A percentile compares a stretch with the other conserved stretches of the same genome.
Evolutionary conservation across 2,888 invertebrate genomes (phyloP).

Genomic region (Tanytarsus gracilentus): DNA sequence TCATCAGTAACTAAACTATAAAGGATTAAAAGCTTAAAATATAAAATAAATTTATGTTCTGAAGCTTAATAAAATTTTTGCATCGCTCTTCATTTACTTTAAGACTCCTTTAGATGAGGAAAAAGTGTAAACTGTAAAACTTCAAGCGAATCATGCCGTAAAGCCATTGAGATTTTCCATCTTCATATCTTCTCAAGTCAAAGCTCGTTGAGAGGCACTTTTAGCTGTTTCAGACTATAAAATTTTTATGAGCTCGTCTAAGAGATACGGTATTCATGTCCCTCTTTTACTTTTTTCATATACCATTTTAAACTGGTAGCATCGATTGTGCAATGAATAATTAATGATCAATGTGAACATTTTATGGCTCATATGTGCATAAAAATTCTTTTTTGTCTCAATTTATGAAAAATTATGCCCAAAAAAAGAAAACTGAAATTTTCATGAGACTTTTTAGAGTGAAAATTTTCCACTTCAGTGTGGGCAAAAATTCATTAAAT

Average conservation of each 20-base stretch:
- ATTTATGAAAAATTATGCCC: neutral
- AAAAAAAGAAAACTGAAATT: neutral
- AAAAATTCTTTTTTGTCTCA: neutral
- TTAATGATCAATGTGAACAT: slow-evolving; percentile 11
- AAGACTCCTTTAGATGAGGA: too few species aligned
- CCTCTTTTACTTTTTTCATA: neutral
- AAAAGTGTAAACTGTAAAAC: too few species aligned
- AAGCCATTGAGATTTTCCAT: too few species aligned
- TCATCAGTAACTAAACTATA: too few species aligned
- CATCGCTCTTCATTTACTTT: too few species aligned
- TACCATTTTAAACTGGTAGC: neutral
- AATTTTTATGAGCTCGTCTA: slow-evolving; percentile 14
- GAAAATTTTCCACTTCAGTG: neutral
- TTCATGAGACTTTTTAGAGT: neutral
- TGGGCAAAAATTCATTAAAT: neutral
- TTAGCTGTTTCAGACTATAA: slow-evolving; percentile 2
- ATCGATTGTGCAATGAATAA: slow-evolving; percentile 6
- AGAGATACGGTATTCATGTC: neutral
- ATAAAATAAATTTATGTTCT: too few species aligned
- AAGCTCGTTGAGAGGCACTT: too few species aligned
- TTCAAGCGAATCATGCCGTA: too few species aligned
- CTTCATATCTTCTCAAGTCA: too few species aligned
- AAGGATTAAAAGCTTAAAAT: too few species aligned
- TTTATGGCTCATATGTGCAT: slow-evolving; percentile 3
- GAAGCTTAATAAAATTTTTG: neutral